phyloP scores from a whole-genome alignment of 2,113 vertebrate genomes.

The Mesocricetus auratus region DNA sequence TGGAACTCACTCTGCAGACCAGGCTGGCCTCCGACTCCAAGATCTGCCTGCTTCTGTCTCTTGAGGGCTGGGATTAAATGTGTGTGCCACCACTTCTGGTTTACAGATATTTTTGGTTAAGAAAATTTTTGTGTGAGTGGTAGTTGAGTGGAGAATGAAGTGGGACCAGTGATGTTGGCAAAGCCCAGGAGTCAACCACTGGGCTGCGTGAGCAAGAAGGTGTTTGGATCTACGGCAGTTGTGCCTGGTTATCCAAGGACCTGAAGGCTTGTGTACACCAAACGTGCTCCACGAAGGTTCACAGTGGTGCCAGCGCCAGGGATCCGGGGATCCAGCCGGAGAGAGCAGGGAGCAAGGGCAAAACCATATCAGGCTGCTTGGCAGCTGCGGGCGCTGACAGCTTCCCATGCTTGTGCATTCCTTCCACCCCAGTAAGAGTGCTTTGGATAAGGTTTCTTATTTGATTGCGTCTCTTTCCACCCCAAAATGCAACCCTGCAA shows the following conservation, averaged over 20 bases:
- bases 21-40: neutral
- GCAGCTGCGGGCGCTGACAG: neutral
- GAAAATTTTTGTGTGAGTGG: neutral
- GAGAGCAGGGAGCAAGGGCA: conserved; percentile 40
- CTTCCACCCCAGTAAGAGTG: neutral
- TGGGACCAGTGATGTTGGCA: neutral
- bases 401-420: conserved; percentile 80
- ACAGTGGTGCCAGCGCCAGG: neutral
- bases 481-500: conserved; percentile 43
- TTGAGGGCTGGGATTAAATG: neutral
- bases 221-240: neutral
- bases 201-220: neutral
- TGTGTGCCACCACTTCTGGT: neutral
- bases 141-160: neutral
- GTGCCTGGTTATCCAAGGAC: conserved; percentile 30
- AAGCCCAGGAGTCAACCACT: neutral
- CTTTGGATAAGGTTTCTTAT: neutral
- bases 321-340: conserved; percentile 55
- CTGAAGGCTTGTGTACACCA: conserved; percentile 39
- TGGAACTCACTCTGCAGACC: neutral
- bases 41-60: neutral
- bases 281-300: conserved; percentile 47
- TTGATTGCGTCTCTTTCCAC: neutral
- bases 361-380: neutral
- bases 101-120: neutral